Conservation (phyloP, 2,797 vertebrate species). For the Heterohyrax brucei region DNA sequence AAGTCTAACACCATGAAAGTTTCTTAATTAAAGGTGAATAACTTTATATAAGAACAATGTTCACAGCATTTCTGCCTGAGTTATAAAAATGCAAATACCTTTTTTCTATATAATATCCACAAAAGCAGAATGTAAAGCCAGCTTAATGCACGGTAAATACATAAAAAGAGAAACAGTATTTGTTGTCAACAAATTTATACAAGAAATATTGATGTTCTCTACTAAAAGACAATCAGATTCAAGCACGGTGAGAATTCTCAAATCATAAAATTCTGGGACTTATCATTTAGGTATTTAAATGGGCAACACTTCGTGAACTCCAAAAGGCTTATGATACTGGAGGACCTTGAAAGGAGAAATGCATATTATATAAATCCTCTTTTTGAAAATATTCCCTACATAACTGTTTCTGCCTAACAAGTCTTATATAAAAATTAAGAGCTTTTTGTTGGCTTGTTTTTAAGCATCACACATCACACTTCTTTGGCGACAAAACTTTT, state of each 20-base stretch:
- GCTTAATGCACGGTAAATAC: neutral
- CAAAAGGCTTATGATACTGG: neutral
- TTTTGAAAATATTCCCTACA: slow-evolving; percentile 23
- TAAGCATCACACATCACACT: slow-evolving; percentile 11
- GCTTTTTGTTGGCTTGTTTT: slow-evolving; percentile 40
- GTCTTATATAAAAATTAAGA: neutral
- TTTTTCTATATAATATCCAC: slow-evolving; percentile 18
- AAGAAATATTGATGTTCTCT: slow-evolving; percentile 43
- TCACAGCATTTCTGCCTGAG: slow-evolving; percentile 46
- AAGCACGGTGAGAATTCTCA: slow-evolving; percentile 58
- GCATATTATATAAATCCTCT: slow-evolving; percentile 7
- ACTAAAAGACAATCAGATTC: slow-evolving; percentile 54
- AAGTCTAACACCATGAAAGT: neutral
- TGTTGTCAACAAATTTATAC: slow-evolving; percentile 7
- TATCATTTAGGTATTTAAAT: slow-evolving; percentile 17
- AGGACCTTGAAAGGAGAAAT: neutral
- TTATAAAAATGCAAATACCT: slow-evolving; percentile 56
- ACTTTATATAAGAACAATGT: slow-evolving; percentile 41
- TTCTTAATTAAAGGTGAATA: slow-evolving; percentile 58
- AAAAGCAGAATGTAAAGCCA: neutral
- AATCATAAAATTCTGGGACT: slow-evolving; percentile 22
- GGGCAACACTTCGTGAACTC: slow-evolving; percentile 25
- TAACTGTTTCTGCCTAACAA: slow-evolving; percentile 15
- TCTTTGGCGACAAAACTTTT: slow-evolving; percentile 44
- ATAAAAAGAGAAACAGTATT: slow-evolving; percentile 33